Conservation (phyloP, 2,113 vertebrate species). For the Archocentrus centrarchus region DNA sequence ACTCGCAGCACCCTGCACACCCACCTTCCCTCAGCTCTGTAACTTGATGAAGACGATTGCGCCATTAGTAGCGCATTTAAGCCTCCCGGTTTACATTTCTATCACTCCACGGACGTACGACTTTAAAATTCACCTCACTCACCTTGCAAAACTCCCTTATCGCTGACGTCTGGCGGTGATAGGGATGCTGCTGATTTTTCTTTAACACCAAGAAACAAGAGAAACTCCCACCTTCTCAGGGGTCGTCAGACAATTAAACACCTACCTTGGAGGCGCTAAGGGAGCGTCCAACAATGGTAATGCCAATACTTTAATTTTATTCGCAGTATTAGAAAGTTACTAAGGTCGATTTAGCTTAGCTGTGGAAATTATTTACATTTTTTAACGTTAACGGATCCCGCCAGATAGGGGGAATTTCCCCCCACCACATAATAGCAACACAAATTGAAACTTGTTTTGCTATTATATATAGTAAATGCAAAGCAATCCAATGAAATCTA, state of each 20-base stretch:
- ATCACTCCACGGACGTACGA: background rate
- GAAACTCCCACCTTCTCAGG: conserved; percentile 81
- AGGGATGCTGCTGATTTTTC: conserved; percentile 28
- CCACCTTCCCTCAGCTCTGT: conserved; percentile 37
- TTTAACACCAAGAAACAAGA: conserved; percentile 67
- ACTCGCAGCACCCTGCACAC: conserved; percentile 42
- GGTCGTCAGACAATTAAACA: conserved; percentile 82
- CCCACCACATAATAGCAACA: too few relatives aligned
- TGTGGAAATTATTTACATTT: background rate
- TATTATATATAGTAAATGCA: background rate
- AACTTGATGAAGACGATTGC: conserved; percentile 67
- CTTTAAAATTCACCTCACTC: conserved; percentile 30
- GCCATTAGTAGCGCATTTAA: conserved; percentile 42
- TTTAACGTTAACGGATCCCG: background rate
- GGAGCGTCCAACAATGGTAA: conserved; percentile 48
- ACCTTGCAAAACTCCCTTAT: conserved; percentile 60
- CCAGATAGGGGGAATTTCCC: too few relatives aligned
- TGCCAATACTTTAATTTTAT: background rate
- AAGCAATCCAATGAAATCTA: background rate
- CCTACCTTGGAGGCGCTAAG: conserved; percentile 45
- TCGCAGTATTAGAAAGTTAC: background rate
- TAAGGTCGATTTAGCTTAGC: background rate
- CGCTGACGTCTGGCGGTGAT: conserved; percentile 46
- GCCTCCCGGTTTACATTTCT: background rate
- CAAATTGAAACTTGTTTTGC: background rate